Conservation (phyloP, 2,888 invertebrate species). For the Trachelus tabidus region DNA sequence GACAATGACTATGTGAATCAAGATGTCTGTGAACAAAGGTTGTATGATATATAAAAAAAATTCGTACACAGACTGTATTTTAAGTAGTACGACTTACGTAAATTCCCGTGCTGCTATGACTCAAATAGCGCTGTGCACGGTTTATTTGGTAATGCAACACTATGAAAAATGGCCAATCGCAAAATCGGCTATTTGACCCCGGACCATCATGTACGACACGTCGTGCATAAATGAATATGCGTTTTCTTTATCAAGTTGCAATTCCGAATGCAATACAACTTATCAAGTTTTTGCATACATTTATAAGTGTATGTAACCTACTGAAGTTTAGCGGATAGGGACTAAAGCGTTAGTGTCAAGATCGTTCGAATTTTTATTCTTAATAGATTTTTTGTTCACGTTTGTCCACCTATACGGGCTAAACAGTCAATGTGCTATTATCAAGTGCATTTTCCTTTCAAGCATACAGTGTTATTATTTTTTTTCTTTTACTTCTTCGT, state of each 20-base stretch:
- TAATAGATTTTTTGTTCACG: neutral
- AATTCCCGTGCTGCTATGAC: neutral
- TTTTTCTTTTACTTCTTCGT: neutral
- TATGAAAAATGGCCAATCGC: neutral
- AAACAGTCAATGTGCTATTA: neutral
- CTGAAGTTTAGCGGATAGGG: neutral
- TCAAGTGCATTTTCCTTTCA: neutral
- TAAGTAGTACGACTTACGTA: neutral
- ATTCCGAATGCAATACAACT: neutral
- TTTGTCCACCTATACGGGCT: neutral
- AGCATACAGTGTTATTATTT: neutral
- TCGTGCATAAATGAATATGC: neutral
- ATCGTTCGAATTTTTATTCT: neutral
- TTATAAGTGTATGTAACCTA: neutral
- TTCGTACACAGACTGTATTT: neutral
- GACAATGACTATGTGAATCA: neutral
- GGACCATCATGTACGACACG: neutral
- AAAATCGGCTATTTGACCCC: neutral
- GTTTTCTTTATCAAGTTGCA: neutral
- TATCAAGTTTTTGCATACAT: neutral
- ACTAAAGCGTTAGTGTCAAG: neutral
- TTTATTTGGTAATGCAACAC: neutral
- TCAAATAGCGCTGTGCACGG: neutral
- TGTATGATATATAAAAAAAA: neutral
- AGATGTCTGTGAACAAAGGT: neutral